Conservation (phyloP, 2,888 invertebrate species). For the Drosophila cognata region DNA sequence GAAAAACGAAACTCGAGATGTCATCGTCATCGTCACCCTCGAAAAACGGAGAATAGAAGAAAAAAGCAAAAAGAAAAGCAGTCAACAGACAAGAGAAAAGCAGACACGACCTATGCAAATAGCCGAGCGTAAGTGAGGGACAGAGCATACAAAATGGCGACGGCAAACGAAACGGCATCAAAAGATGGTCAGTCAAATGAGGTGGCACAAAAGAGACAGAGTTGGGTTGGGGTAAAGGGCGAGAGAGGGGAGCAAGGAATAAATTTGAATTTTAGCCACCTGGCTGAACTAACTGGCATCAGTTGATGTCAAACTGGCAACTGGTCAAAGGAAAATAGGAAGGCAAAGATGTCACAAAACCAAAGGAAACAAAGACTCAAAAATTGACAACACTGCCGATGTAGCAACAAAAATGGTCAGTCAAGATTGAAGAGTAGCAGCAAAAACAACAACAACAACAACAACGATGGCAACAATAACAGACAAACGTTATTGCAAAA, state of each 20-base stretch:
- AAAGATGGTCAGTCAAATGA: slow-evolving; percentile 39
- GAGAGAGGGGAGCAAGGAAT: slow-evolving; percentile 22
- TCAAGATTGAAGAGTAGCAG: slow-evolving; percentile 22
- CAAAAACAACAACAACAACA: slow-evolving; percentile 24
- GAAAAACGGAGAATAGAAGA: not conserved
- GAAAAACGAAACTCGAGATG: slow-evolving; percentile 64
- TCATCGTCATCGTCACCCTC: slow-evolving; percentile 8
- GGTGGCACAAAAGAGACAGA: slow-evolving; percentile 1
- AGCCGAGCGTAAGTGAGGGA: slow-evolving; percentile 32
- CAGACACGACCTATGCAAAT: slow-evolving; percentile 67
- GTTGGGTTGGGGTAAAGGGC: not conserved
- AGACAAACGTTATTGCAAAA: slow-evolving; percentile 21
- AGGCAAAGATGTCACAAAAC: slow-evolving; percentile 62
- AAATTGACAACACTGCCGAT: slow-evolving; percentile 29
- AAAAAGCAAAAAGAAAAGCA: slow-evolving; percentile 3
- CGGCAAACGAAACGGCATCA: slow-evolving; percentile 33
- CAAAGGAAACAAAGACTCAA: slow-evolving; percentile 34
- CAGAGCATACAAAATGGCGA: slow-evolving; percentile 43
- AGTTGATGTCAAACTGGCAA: not conserved
- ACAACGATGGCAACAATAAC: slow-evolving; percentile 17
- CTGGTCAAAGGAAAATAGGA: slow-evolving; percentile 75
- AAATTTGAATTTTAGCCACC: slow-evolving; percentile 70
- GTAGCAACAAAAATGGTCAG: slow-evolving; percentile 28
- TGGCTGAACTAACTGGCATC: slow-evolving; percentile 35
- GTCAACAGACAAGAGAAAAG: slow-evolving; percentile 9